Percentiles rank a stretch among this genome's conserved stretches.
These are phyloP conservation scores for Rachycentron canadum DNA, from an alignment of 2,797 vertebrate species.

Conservation along the genomic window DNA sequence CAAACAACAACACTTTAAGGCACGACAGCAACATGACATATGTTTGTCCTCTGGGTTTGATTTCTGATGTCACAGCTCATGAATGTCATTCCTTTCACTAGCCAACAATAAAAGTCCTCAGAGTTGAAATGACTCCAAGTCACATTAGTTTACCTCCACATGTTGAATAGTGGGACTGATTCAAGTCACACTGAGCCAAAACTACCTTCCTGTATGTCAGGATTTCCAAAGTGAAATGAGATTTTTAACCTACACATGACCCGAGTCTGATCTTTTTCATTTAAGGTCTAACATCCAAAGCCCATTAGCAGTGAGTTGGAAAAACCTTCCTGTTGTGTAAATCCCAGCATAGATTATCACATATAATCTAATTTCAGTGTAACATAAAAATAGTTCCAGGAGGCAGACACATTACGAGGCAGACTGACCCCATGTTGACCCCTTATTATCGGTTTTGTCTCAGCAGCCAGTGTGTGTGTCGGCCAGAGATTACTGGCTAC, in stretches of 20 bases:
- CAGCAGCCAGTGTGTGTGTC: not conserved
- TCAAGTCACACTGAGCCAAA: not conserved
- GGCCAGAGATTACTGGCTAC: slow-evolving; percentile 36
- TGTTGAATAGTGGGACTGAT: not conserved
- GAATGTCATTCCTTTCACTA: not conserved
- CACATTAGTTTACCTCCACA: not conserved
- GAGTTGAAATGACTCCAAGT: not conserved
- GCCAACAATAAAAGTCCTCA: not conserved
- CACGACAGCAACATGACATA: not conserved
- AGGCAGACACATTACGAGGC: slow-evolving; percentile 20
- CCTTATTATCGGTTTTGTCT: slow-evolving; percentile 32
- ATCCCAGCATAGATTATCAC: slow-evolving; percentile 38
- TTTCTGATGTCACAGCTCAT: not conserved
- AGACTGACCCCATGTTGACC: slow-evolving; percentile 44
- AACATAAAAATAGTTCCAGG: slow-evolving; percentile 19
- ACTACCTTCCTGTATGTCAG: not conserved
- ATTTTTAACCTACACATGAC: slow-evolving; percentile 34
- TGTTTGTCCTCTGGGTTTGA: not conserved
- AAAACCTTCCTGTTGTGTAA: slow-evolving; percentile 29
- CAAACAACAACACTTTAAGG: not conserved
- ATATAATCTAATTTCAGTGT: slow-evolving; percentile 42
- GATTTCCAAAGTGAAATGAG: not conserved
- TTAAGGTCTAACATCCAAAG: slow-evolving; percentile 1
- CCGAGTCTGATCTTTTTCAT: slow-evolving; percentile 24
- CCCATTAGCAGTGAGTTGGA: slow-evolving; percentile 11